Evolutionary conservation across 2,888 invertebrate genomes (phyloP).

Genomic region (Alsophila aescularia): DNA sequence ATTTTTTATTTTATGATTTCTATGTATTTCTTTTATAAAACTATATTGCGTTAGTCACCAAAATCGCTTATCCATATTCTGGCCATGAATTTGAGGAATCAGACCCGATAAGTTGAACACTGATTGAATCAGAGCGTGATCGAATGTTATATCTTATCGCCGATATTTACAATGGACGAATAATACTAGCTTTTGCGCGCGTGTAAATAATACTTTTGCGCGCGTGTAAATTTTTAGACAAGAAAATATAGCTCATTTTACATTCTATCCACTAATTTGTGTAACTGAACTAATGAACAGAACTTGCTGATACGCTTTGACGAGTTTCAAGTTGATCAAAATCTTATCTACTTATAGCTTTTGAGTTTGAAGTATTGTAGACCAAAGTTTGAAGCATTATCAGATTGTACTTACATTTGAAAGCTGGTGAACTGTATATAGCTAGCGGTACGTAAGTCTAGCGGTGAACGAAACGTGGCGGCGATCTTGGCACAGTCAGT

Average conservation of each 20-base stretch:
- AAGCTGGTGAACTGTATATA: too few relatives aligned
- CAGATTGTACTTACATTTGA: neutral
- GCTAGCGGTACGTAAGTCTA: too few relatives aligned
- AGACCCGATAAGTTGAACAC: slow-evolving; percentile 39
- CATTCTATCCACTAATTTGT: too few relatives aligned
- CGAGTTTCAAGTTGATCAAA: neutral
- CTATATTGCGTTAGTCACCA: slow-evolving; percentile 14
- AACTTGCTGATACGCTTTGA: too few relatives aligned
- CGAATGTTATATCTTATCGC: slow-evolving; percentile 48
- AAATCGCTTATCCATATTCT: slow-evolving; percentile 34
- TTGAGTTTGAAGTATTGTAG: too few relatives aligned
- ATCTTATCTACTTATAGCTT: too few relatives aligned
- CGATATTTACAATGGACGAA: slow-evolving; percentile 20
- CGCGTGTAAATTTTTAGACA: neutral
- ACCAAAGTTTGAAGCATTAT: neutral
- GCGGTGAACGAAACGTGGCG: too few relatives aligned
- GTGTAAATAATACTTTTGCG: neutral
- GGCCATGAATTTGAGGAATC: slow-evolving; percentile 42
- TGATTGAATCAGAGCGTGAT: slow-evolving; percentile 46
- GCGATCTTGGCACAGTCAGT: too few relatives aligned
- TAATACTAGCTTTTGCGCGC: neutral
- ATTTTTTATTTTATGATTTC: too few relatives aligned
- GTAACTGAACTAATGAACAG: too few relatives aligned
- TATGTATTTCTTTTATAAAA: too few relatives aligned
- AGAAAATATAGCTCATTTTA: neutral